These are phyloP conservation scores for Syngnathus typhle DNA, from an alignment of 2,113 vertebrate species.

Conservation along the genomic window DNA sequence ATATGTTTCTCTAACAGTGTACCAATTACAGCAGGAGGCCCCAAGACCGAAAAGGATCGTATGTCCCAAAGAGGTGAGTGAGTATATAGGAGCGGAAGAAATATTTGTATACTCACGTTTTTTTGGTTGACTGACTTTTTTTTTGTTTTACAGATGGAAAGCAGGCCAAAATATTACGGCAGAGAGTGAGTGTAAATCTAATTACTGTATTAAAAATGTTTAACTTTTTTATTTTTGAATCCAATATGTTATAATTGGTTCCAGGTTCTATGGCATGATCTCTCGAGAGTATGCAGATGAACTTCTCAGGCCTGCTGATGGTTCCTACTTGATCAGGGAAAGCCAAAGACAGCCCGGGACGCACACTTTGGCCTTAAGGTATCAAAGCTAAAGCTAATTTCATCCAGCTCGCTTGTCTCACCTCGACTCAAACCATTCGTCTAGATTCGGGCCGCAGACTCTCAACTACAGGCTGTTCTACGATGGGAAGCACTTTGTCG, in stretches of 20 bases:
- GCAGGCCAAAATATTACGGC: constrained; percentile 96
- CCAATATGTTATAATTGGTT: constrained; percentile 13
- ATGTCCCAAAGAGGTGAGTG: constrained; percentile 90
- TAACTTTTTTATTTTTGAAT: background rate
- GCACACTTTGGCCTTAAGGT: constrained; percentile 94
- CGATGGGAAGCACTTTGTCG: constrained; percentile 96
- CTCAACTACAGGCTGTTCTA: constrained; percentile 96
- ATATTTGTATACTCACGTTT: background rate
- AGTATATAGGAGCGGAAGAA: constrained; percentile 47
- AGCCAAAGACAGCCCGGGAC: constrained; percentile 94
- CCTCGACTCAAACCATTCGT: background rate
- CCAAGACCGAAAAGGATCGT: constrained; percentile 93
- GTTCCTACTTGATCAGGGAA: constrained; percentile 94
- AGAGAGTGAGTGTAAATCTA: constrained; percentile 86
- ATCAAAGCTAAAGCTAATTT: constrained; percentile 21
- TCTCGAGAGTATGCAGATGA: constrained; percentile 91
- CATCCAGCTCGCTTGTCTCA: background rate
- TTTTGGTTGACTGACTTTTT: constrained; percentile 29
- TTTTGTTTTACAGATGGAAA: constrained; percentile 82
- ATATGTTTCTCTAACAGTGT: constrained; percentile 79
- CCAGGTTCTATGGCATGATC: constrained; percentile 93
- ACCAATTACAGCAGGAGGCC: constrained; percentile 96
- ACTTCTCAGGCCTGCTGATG: constrained; percentile 81
- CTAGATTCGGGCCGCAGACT: constrained; percentile 92
- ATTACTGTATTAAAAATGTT: constrained; percentile 16